phyloP scores from a whole-genome alignment of 2,797 vertebrate genomes.

The Hemitrygon akajei region DNA sequence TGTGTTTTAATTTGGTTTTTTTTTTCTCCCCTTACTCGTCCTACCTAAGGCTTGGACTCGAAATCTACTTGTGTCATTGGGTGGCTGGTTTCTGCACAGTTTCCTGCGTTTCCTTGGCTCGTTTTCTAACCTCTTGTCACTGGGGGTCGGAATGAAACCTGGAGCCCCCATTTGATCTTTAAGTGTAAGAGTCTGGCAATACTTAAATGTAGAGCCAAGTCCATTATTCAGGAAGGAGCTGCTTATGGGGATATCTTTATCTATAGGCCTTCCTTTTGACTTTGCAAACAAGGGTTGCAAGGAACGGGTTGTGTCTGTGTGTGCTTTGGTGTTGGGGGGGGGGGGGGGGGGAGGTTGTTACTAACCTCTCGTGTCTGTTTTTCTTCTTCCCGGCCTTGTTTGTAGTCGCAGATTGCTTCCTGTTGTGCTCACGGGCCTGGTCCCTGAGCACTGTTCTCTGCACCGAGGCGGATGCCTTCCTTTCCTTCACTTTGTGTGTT shows the following conservation, averaged over 20 bases:
- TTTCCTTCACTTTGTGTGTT: constrained; percentile 51
- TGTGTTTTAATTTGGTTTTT: not conserved
- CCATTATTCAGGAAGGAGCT: not conserved
- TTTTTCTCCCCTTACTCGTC: too few relatives aligned
- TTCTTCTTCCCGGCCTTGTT: not conserved
- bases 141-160: not conserved
- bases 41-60: not conserved
- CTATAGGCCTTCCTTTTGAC: not conserved
- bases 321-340: too few relatives aligned
- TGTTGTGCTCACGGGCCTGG: not conserved
- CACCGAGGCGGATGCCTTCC: constrained; percentile 51
- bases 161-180: constrained; percentile 1
- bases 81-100: not conserved
- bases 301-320: not conserved
- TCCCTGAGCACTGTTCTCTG: not conserved
- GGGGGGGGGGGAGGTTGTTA: too few relatives aligned
- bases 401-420: not conserved
- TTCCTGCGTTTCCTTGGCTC: not conserved
- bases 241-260: not conserved
- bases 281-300: not conserved
- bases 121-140: not conserved
- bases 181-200: not conserved
- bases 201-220: not conserved
- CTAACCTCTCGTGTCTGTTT: not conserved
- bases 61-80: not conserved